phyloP scores from a whole-genome alignment of 2,113 vertebrate species.

The Ornithorhynchus anatinus region DNA sequence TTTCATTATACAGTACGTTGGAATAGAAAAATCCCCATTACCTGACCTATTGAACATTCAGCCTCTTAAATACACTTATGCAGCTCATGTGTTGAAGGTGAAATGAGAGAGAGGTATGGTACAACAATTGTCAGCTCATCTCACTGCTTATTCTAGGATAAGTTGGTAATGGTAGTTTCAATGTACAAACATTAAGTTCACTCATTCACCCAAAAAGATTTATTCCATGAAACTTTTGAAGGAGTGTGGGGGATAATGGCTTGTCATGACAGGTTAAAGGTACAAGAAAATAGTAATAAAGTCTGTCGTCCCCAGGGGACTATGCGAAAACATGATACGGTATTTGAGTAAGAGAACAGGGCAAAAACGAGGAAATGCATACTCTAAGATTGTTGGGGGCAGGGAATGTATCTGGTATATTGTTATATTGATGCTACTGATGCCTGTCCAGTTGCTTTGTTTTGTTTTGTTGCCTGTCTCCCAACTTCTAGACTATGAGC shows the following conservation, averaged over 20 bases:
- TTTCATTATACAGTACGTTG: not conserved
- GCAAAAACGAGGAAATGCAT: not conserved
- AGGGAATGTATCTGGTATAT: no score
- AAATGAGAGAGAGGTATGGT: not conserved
- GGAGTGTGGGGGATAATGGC: not conserved
- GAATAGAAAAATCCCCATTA: not conserved
- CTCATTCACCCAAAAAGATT: no score
- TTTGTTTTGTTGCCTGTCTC: no score
- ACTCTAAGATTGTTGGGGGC: no score
- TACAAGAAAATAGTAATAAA: not conserved
- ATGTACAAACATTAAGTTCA: not conserved
- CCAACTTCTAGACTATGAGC: no score
- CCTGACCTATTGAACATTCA: not conserved
- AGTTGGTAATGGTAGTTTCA: not conserved
- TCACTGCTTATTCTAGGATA: not conserved
- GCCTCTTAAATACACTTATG: not conserved
- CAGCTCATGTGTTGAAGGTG: not conserved
- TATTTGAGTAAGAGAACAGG: not conserved
- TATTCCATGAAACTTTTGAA: no score
- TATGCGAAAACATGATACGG: not conserved
- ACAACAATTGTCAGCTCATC: constrained; percentile 2
- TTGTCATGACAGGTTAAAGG: not conserved
- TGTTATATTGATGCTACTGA: no score
- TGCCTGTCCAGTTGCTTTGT: no score
- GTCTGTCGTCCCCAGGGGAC: not conserved